phyloP scores from a whole-genome alignment of 1,140 invertebrate species.

The Anagrus nilaparvatae region DNA sequence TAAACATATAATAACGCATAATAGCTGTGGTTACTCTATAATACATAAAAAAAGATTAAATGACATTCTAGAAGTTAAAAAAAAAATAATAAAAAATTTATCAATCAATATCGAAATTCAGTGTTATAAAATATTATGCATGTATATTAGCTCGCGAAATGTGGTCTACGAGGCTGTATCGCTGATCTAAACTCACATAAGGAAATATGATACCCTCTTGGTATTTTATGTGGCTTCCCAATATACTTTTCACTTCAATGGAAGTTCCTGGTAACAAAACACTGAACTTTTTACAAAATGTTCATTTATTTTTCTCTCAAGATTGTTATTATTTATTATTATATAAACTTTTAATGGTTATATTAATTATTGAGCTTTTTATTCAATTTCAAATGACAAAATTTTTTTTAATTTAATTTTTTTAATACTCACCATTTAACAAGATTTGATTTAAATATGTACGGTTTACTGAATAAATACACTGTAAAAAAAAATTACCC shows the following conservation, averaged over 20 bases:
- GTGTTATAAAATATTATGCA: not conserved
- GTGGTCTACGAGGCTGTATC: too few relatives aligned
- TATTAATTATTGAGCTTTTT: not conserved
- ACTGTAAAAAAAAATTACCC: conserved; percentile 55
- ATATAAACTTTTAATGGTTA: too few relatives aligned
- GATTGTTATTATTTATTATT: too few relatives aligned
- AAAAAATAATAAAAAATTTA: not conserved
- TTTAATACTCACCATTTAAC: conserved; percentile 54
- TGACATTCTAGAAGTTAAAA: not conserved
- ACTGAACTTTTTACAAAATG: too few relatives aligned
- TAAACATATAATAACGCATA: too few relatives aligned
- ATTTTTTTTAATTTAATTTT: conserved; percentile 1
- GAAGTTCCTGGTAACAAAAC: too few relatives aligned
- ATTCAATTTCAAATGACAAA: not conserved
- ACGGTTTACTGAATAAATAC: conserved; percentile 85
- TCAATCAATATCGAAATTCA: not conserved
- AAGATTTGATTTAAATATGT: conserved; percentile 76
- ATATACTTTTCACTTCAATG: conserved; percentile 7
- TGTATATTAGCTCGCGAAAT: not conserved
- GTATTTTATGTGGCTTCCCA: conserved; percentile 25
- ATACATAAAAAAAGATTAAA: not conserved
- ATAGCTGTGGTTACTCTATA: too few relatives aligned
- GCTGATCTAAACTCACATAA: not conserved
- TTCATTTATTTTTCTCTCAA: too few relatives aligned
- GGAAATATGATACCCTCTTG: conserved; percentile 19